These are phyloP conservation scores for Dissostichus mawsoni DNA, from an alignment of 2,113 vertebrate genomes.

Conservation along the genomic window DNA sequence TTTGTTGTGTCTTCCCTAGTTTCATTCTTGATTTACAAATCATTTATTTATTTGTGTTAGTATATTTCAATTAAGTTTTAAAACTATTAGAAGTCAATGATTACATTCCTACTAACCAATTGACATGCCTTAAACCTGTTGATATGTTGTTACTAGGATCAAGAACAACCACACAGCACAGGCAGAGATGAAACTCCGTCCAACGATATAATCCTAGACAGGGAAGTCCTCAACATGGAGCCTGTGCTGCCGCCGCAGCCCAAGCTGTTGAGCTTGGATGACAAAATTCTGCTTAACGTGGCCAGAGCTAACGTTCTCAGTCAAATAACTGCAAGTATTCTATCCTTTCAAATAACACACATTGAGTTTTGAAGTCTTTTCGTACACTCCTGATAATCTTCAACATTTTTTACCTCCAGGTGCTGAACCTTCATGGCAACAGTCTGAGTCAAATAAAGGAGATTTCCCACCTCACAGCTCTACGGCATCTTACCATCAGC, in stretches of 20 bases:
- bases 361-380: constrained; percentile 10
- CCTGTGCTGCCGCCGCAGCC: constrained; percentile 81
- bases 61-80: not conserved
- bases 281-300: constrained; percentile 82
- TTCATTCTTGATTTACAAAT: not conserved
- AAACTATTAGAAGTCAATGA: not conserved
- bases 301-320: constrained; percentile 83
- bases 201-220: constrained; percentile 74
- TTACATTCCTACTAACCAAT: not conserved
- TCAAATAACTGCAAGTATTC: constrained; percentile 87
- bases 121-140: not conserved
- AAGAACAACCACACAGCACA: constrained; percentile 13
- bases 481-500: constrained; percentile 85
- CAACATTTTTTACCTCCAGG: constrained; percentile 61
- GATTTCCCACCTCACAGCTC: constrained; percentile 80
- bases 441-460: constrained; percentile 85
- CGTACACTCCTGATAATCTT: not conserved
- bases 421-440: constrained; percentile 89
- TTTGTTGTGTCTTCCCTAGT: not conserved
- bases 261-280: constrained; percentile 84
- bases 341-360: not conserved
- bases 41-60: not conserved
- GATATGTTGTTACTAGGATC: constrained; percentile 56
- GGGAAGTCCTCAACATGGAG: constrained; percentile 84
- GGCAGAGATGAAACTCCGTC: constrained; percentile 8